Conservation (phyloP, 1,140 invertebrate genomes). For the Coboldia fuscipes region DNA sequence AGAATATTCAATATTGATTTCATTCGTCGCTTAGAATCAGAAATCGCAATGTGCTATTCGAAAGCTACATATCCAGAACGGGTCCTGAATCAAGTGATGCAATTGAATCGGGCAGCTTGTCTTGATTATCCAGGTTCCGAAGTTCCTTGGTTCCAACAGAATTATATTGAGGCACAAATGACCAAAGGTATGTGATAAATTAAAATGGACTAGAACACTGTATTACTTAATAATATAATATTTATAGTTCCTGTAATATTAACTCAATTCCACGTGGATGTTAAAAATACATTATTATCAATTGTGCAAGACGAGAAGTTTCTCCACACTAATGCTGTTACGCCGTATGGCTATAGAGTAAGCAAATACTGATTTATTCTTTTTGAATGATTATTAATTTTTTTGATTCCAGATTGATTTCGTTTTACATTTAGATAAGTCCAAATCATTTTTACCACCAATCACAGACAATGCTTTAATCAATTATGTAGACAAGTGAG, state of each 20-base stretch:
- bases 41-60: slow-evolving; percentile 25
- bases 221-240: slow-evolving; percentile 6
- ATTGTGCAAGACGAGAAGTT: slow-evolving; percentile 12
- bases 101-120: slow-evolving; percentile 36
- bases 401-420: slow-evolving; percentile 13
- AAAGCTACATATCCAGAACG: slow-evolving; percentile 26
- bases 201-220: slow-evolving; percentile 2
- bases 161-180: slow-evolving; percentile 27
- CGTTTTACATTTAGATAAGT: slow-evolving; percentile 17
- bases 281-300: slow-evolving; percentile 8
- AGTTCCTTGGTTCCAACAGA: slow-evolving; percentile 41
- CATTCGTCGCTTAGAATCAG: slow-evolving; percentile 27
- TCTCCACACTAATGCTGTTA: slow-evolving; percentile 17
- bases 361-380: background rate
- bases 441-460: slow-evolving; percentile 9
- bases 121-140: slow-evolving; percentile 33
- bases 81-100: slow-evolving; percentile 30
- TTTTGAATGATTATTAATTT: background rate
- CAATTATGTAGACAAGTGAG: slow-evolving; percentile 17
- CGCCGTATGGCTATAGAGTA: slow-evolving; percentile 16
- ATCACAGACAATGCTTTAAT: slow-evolving; percentile 13
- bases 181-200: slow-evolving; percentile 13
- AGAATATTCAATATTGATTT: slow-evolving; percentile 29
- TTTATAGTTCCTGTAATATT: slow-evolving; percentile 7
- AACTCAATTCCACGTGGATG: slow-evolving; percentile 9